phyloP scores from a whole-genome alignment of 2,888 invertebrate genomes.

The Limnephilus lunatus region DNA sequence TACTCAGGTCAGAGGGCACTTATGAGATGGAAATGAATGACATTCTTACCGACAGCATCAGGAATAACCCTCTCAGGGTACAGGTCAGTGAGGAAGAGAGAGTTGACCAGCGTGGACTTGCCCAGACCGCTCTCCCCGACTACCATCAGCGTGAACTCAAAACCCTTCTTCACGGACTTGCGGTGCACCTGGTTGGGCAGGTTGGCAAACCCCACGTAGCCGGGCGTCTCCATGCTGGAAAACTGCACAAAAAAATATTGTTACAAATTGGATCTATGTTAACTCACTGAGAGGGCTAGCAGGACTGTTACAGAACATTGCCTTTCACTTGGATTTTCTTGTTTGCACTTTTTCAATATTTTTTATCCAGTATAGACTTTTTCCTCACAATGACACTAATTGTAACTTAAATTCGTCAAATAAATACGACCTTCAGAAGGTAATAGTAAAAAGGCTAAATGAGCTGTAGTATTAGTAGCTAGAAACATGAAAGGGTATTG shows the following conservation, averaged over 20 bases:
- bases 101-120: conserved; percentile 97
- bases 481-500: no score
- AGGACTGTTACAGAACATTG: no score
- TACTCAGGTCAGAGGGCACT: neutral
- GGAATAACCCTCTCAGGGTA: conserved; percentile 95
- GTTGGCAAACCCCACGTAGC: conserved; percentile 96
- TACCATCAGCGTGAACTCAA: conserved; percentile 98
- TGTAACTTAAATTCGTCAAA: no score
- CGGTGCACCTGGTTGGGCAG: conserved; percentile 97
- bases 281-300: no score
- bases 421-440: no score
- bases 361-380: no score
- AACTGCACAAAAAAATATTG: conserved; percentile 79
- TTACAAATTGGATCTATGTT: neutral
- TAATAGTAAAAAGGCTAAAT: no score
- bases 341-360: no score
- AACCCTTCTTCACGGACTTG: conserved; percentile 98
- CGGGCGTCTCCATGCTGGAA: conserved; percentile 89
- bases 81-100: conserved; percentile 94
- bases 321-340: no score
- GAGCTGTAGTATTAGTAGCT: no score
- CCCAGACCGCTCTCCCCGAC: conserved; percentile 95
- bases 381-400: no score
- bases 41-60: conserved; percentile 86
- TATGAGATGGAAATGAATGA: neutral